Conservation (phyloP, 2,888 invertebrate species). For the Tipula confusa region DNA sequence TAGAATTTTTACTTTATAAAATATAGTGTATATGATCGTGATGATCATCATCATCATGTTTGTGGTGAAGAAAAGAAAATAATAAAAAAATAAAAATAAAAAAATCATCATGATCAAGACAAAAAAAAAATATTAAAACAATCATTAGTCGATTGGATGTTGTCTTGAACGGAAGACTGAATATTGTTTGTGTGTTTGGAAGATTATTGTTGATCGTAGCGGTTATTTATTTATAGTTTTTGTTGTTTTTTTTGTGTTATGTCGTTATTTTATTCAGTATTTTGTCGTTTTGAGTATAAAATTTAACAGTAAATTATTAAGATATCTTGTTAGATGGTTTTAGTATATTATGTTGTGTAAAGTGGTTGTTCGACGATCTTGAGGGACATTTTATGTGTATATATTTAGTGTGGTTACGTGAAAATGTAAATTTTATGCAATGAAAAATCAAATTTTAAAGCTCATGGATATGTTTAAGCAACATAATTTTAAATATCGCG, state of each 20-base stretch:
- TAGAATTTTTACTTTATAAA: not conserved
- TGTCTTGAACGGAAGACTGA: slow-evolving; percentile 16
- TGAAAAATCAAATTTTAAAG: not conserved
- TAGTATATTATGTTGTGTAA: not conserved
- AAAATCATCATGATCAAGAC: not conserved
- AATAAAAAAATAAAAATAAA: not conserved
- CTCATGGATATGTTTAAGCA: not conserved
- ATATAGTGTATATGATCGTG: not conserved
- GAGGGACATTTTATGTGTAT: not conserved
- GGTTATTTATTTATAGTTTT: not conserved
- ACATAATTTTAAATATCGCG: not conserved
- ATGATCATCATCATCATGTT: not conserved
- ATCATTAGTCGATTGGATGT: slow-evolving; percentile 27
- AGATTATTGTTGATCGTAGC: slow-evolving; percentile 12
- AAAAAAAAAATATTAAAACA: slow-evolving; percentile 12
- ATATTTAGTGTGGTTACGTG: not conserved
- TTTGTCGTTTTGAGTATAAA: not conserved
- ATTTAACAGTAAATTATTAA: not conserved
- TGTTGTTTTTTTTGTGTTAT: not conserved
- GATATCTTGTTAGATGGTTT: not conserved
- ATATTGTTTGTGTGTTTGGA: not conserved
- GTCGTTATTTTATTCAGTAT: not conserved
- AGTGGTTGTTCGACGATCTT: not conserved
- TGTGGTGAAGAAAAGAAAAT: not conserved
- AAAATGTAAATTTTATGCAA: not conserved